Percentiles rank a stretch among this genome's conserved stretches.
phyloP scores from a whole-genome alignment of 2,888 invertebrate genomes.

The Caenorhabditis uteleia region DNA sequence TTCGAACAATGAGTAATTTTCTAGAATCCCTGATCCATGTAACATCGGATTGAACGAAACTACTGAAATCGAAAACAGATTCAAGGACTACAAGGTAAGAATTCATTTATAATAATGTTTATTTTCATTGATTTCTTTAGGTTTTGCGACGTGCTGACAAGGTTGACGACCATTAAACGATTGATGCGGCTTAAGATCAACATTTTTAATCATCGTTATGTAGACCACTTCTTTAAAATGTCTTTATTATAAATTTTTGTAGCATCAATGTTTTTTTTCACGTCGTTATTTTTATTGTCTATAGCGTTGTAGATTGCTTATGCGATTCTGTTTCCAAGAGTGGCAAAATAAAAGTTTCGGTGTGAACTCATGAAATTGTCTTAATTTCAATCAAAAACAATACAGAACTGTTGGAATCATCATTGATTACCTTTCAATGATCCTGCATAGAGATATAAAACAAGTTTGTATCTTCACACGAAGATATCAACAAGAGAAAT shows the following conservation, averaged over 20 bases:
- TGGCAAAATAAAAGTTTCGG: too few relatives aligned
- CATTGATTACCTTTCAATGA: too few relatives aligned
- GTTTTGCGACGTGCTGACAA: slow-evolving; percentile 67
- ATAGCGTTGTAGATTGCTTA: too few relatives aligned
- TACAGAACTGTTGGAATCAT: too few relatives aligned
- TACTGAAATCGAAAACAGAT: slow-evolving; percentile 59
- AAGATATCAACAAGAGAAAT: too few relatives aligned
- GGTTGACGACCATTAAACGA: slow-evolving; percentile 64
- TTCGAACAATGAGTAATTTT: slow-evolving; percentile 1
- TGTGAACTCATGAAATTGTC: too few relatives aligned
- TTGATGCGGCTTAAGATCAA: neutral
- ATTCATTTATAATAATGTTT: neutral
- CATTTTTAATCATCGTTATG: slow-evolving; percentile 11
- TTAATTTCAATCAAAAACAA: too few relatives aligned
- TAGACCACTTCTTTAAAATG: slow-evolving; percentile 15
- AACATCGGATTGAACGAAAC: slow-evolving; percentile 65
- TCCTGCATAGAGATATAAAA: too few relatives aligned
- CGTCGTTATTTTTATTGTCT: too few relatives aligned
- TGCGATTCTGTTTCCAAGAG: too few relatives aligned
- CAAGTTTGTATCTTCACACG: too few relatives aligned
- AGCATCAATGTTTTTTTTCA: too few relatives aligned
- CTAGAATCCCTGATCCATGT: slow-evolving; percentile 63
- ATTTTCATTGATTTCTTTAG: slow-evolving; percentile 25
- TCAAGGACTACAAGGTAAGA: slow-evolving; percentile 65
- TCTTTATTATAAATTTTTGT: slow-evolving; percentile 9